Evolutionary conservation across 2,888 invertebrate genomes (phyloP).

Genomic region (Hydroisotoma schaefferi): DNA sequence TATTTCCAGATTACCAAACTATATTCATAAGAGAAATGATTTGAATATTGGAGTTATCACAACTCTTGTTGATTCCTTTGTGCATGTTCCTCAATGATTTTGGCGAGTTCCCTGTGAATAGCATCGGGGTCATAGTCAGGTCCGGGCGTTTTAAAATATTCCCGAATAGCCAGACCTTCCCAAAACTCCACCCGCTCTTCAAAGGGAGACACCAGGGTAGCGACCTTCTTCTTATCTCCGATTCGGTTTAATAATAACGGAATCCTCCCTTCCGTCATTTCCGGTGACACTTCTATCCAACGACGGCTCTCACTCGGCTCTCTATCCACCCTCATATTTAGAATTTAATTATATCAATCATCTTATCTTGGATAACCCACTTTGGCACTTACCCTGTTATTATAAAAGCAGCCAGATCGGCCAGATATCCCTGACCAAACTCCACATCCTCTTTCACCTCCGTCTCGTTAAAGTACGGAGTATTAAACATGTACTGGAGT

Average conservation of each 20-base stretch:
- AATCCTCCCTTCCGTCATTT: conserved; percentile 19
- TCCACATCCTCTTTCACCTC: conserved; percentile 16
- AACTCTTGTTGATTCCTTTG: too few relatives aligned
- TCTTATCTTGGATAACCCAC: background rate
- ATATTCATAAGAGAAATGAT: too few relatives aligned
- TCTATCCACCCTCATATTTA: background rate
- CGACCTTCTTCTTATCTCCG: background rate
- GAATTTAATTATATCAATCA: background rate
- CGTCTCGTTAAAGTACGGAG: conserved; percentile 30
- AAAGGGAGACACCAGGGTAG: too few relatives aligned
- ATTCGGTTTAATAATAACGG: conserved; percentile 38
- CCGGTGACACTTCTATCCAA: conserved; percentile 24
- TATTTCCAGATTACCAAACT: too few relatives aligned
- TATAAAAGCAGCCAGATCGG: conserved; percentile 27
- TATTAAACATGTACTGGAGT: conserved; percentile 39
- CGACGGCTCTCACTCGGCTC: conserved; percentile 1
- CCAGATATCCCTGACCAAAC: conserved; percentile 27
- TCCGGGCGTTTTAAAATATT: conserved; percentile 31
- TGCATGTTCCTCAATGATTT: too few relatives aligned
- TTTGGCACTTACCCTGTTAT: conserved; percentile 23
- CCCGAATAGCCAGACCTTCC: conserved; percentile 29
- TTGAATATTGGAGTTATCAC: too few relatives aligned
- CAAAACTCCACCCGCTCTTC: conserved; percentile 34
- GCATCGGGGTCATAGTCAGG: too few relatives aligned
- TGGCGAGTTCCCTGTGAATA: too few relatives aligned